Conservation (phyloP, 2,113 vertebrate genomes). For the Bufo bufo region DNA sequence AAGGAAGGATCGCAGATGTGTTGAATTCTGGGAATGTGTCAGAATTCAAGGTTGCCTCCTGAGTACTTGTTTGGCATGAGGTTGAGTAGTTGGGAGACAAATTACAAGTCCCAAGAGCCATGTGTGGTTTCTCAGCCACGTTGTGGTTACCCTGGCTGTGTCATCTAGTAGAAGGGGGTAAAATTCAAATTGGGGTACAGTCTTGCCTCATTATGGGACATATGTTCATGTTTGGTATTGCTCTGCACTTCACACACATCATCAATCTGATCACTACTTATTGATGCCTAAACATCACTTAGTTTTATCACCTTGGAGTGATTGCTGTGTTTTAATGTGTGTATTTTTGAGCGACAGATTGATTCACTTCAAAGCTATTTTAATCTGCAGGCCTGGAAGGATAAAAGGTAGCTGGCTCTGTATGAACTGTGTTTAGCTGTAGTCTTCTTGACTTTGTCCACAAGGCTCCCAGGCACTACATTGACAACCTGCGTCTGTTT, state of each 20-base stretch:
- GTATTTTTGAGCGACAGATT: background rate
- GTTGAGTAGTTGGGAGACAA: background rate
- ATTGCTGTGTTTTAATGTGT: background rate
- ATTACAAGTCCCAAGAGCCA: background rate
- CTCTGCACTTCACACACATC: too few relatives aligned
- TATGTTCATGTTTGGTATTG: too few relatives aligned
- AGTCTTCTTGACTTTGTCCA: background rate
- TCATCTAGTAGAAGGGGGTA: background rate
- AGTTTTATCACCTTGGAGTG: background rate
- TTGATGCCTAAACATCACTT: background rate
- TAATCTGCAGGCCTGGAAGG: background rate
- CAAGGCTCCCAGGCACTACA: background rate
- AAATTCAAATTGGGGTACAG: background rate
- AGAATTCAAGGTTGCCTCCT: background rate
- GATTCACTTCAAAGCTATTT: background rate
- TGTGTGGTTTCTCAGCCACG: background rate
- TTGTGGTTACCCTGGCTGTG: background rate
- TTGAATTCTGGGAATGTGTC: too few relatives aligned
- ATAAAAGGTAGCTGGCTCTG: background rate
- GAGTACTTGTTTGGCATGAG: too few relatives aligned
- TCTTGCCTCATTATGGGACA: too few relatives aligned
- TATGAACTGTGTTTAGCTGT: background rate
- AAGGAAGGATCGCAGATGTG: too few relatives aligned
- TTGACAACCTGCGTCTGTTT: constrained; percentile 20
- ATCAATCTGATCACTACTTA: background rate